A percentile compares a stretch with the other conserved stretches of the same genome.
Conservation (phyloP, 2,797 vertebrate species). For the Leptoclinus maculatus region DNA sequence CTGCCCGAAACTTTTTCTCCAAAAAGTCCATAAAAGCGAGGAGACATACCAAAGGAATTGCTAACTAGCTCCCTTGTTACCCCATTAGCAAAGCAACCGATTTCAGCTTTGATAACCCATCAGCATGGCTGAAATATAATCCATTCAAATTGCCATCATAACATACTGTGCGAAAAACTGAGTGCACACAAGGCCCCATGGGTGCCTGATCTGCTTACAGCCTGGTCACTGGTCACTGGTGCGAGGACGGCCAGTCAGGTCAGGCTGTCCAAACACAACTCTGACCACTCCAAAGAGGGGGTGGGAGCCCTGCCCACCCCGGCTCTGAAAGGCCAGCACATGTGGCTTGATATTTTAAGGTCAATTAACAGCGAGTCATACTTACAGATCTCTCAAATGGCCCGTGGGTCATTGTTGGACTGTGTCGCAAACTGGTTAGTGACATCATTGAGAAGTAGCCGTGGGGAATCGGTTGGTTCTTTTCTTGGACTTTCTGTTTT, state of each 20-base stretch:
- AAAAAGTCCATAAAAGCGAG: constrained; percentile 37
- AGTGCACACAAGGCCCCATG: constrained; percentile 25
- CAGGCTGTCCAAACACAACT: constrained; percentile 73
- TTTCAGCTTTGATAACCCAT: constrained; percentile 56
- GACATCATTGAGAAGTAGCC: constrained; percentile 72
- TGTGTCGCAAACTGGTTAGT: constrained; percentile 53
- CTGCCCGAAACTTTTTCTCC: constrained; percentile 19
- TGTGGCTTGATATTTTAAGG: constrained; percentile 81
- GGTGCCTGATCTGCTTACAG: constrained; percentile 43
- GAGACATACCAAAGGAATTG: constrained; percentile 35
- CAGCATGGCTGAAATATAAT: constrained; percentile 49
- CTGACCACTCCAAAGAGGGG: constrained; percentile 69
- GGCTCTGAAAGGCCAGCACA: constrained; percentile 54
- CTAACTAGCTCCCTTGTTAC: constrained; percentile 57
- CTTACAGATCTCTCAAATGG: constrained; percentile 66
- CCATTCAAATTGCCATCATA: constrained; percentile 37
- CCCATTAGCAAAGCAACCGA: constrained; percentile 56
- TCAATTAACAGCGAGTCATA: constrained; percentile 81
- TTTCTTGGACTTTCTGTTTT: constrained; percentile 74
- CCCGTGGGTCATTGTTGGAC: constrained; percentile 71
- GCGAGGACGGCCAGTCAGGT: constrained; percentile 50
- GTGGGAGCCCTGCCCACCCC: constrained; percentile 35
- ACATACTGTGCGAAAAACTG: constrained; percentile 20
- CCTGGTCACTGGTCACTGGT: constrained; percentile 47
- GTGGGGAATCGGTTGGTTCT: constrained; percentile 63